A percentile compares a stretch with the other conserved stretches of the same genome.
phyloP scores from a whole-genome alignment of 2,797 vertebrate species.

The Aeoliscus strigatus region DNA sequence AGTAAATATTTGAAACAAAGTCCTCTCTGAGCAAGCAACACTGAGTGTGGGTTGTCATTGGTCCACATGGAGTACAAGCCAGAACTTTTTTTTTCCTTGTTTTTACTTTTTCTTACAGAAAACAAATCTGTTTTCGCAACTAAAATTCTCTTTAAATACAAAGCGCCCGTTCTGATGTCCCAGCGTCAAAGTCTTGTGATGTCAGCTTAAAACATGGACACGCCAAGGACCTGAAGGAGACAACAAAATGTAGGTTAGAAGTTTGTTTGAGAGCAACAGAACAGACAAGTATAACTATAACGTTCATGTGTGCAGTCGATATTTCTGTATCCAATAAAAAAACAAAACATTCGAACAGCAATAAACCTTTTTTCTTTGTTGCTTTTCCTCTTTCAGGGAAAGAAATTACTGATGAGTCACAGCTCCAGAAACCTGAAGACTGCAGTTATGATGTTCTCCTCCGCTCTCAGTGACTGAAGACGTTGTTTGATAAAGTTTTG shows the following conservation, averaged over 20 bases:
- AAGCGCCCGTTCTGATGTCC: conserved; percentile 81
- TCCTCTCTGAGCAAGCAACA: conserved; percentile 94
- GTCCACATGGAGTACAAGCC: conserved; percentile 87
- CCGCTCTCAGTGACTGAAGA: no score
- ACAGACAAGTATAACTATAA: no score
- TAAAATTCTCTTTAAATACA: conserved; percentile 92
- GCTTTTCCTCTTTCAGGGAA: no score
- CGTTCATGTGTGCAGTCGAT: no score
- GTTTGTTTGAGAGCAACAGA: conserved; percentile 18
- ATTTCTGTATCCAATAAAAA: no score
- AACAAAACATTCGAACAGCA: no score
- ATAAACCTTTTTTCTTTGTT: no score
- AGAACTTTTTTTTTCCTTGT: conserved; percentile 74
- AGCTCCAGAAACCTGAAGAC: no score
- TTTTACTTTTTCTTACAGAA: conserved; percentile 79
- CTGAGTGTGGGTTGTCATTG: conserved; percentile 96
- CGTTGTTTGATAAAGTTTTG: no score
- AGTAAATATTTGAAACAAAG: conserved; percentile 79
- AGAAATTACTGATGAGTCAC: no score
- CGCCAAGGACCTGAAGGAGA: conserved; percentile 89
- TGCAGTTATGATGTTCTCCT: no score
- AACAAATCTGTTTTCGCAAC: conserved; percentile 90
- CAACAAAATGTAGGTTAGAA: conserved; percentile 40
- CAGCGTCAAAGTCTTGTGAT: conserved; percentile 80
- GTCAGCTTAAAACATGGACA: conserved; percentile 97